phyloP scores from a whole-genome alignment of 1,140 invertebrate species.

The Pseudomyrmex sp. region DNA sequence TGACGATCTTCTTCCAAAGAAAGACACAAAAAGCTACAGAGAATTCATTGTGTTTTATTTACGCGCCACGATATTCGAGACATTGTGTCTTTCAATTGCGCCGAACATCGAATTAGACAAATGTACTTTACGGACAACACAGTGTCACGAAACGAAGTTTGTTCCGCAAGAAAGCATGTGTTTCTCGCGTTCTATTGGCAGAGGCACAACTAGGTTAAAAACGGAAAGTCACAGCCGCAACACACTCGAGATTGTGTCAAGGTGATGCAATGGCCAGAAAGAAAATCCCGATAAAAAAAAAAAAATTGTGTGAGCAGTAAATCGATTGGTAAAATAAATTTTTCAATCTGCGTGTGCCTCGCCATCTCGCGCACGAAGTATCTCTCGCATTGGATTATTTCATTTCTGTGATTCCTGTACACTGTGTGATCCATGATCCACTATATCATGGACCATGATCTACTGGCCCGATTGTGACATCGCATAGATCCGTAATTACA shows the following conservation, averaged over 20 bases:
- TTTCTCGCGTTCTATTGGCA: slow-evolving; percentile 69
- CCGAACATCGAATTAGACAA: background rate
- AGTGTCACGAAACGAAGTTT: slow-evolving; percentile 62
- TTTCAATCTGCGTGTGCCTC: no score
- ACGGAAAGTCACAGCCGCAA: slow-evolving; percentile 66
- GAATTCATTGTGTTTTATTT: background rate
- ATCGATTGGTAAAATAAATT: no score
- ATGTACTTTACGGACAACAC: slow-evolving; percentile 57
- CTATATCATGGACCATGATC: slow-evolving; percentile 50
- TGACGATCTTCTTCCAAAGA: background rate
- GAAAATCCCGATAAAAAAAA: slow-evolving; percentile 5
- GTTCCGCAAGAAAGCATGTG: slow-evolving; percentile 58
- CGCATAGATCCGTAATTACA: slow-evolving; percentile 43
- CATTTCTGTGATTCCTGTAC: no score
- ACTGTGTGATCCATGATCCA: background rate
- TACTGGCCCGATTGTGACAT: slow-evolving; percentile 60
- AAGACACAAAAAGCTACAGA: background rate
- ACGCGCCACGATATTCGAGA: background rate
- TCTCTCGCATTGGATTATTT: background rate
- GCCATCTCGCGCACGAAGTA: no score
- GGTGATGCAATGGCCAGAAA: slow-evolving; percentile 50
- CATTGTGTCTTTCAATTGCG: background rate
- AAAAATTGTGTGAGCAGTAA: no score
- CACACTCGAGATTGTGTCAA: slow-evolving; percentile 69
- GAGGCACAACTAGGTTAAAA: slow-evolving; percentile 75